A percentile compares a stretch with the other conserved stretches of the same genome.
Conservation (phyloP, 2,113 vertebrate species). For the Silurus meridionalis region DNA sequence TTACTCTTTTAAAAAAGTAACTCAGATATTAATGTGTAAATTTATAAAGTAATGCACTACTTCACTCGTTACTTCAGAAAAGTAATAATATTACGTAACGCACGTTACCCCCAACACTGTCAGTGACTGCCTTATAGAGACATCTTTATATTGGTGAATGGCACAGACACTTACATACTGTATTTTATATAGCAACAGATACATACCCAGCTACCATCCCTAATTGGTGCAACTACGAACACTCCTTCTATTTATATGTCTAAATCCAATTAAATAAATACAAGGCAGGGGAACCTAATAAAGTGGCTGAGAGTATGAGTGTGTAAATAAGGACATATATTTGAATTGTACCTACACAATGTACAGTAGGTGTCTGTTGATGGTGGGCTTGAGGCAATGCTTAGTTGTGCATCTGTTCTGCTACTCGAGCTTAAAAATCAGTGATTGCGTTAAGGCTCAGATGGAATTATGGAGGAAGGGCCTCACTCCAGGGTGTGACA, state of each 20-base stretch:
- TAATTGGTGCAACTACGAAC: background rate
- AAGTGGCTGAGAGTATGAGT: background rate
- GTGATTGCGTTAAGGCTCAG: constrained; percentile 64
- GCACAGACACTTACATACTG: too few species aligned
- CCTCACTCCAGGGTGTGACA: constrained; percentile 42
- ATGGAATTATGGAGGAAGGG: constrained; percentile 57
- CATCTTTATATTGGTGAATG: background rate
- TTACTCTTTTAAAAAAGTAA: too few species aligned
- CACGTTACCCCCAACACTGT: background rate
- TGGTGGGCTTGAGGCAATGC: background rate
- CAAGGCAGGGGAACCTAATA: background rate
- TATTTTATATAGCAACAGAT: background rate
- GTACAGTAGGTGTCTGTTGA: constrained; percentile 20
- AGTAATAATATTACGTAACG: too few species aligned
- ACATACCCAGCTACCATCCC: background rate
- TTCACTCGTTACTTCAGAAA: background rate
- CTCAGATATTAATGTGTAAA: too few species aligned
- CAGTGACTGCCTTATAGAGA: background rate
- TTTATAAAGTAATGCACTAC: background rate
- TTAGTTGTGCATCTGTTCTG: constrained; percentile 38
- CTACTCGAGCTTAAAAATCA: constrained; percentile 63
- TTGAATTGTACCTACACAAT: background rate
- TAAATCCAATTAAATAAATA: background rate
- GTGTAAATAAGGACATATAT: background rate
- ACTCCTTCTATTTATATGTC: background rate